Conservation (phyloP, 2,113 vertebrate species). For the Clarias gariepinus region DNA sequence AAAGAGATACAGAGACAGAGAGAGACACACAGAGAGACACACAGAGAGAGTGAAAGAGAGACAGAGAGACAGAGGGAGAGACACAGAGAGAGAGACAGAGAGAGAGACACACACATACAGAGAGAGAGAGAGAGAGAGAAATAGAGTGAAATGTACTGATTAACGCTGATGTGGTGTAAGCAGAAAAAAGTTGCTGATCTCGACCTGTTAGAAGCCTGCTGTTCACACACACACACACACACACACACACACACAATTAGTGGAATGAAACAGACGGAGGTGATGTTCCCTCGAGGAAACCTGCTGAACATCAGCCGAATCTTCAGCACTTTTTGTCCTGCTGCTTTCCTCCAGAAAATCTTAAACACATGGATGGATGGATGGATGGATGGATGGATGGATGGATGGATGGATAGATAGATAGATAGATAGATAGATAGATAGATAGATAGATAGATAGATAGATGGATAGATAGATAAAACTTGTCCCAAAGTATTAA, state of each 20-base stretch:
- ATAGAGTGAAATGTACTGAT: slow-evolving; percentile 50
- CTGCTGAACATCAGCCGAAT: neutral
- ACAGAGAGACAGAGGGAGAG: neutral
- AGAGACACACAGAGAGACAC: neutral
- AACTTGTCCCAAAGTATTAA: no score
- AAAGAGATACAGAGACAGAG: neutral
- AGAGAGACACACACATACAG: neutral
- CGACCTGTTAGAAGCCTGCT: slow-evolving; percentile 39
- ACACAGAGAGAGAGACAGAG: neutral
- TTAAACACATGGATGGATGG: neutral
- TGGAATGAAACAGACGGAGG: slow-evolving; percentile 26
- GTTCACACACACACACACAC: slow-evolving; percentile 16
- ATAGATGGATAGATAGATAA: no score
- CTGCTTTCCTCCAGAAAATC: neutral
- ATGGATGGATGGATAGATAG: no score
- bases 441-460: no score
- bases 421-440: no score
- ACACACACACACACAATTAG: slow-evolving; percentile 16
- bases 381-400: no score
- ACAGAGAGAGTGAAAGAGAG: neutral
- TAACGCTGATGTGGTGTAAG: slow-evolving; percentile 53
- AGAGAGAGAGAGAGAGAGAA: neutral
- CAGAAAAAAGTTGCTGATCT: slow-evolving; percentile 55
- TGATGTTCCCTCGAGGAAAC: slow-evolving; percentile 21
- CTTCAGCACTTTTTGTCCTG: neutral